These are phyloP conservation scores for Paramormyrops hopkinsi DNA, from an alignment of 2,797 vertebrate genomes.

Conservation along the genomic window DNA sequence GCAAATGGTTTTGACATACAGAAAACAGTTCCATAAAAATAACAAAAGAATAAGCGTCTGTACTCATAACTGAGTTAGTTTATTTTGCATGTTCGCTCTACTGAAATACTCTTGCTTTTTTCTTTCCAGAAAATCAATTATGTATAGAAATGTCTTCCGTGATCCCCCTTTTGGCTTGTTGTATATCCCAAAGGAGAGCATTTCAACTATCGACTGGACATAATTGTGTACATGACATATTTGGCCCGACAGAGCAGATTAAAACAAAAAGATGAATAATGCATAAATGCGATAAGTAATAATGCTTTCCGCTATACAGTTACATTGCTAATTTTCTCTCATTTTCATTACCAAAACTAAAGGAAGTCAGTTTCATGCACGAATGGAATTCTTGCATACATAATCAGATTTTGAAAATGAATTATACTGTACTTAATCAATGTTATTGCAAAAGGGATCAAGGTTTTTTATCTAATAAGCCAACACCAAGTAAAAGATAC, in stretches of 20 bases:
- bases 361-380: not conserved
- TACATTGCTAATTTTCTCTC: not conserved
- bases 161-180: not conserved
- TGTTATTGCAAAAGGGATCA: constrained; percentile 4
- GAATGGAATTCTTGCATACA: not conserved
- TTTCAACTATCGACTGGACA: not conserved
- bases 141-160: not conserved
- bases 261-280: not conserved
- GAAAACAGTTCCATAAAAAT: not conserved
- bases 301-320: not conserved
- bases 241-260: not conserved
- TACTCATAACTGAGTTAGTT: not conserved
- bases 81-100: not conserved
- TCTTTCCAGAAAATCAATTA: not conserved
- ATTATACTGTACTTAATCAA: not conserved
- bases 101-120: not conserved
- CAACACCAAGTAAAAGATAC: not conserved
- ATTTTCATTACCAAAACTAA: constrained; percentile 8
- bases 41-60: not conserved
- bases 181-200: not conserved
- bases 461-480: constrained; percentile 6
- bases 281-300: not conserved
- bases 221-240: not conserved
- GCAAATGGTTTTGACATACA: constrained; percentile 1
- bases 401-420: constrained; percentile 10